Base-by-base conservation (phyloP, 2,888 invertebrate species). In the Cyaniris semiargus region DNA sequence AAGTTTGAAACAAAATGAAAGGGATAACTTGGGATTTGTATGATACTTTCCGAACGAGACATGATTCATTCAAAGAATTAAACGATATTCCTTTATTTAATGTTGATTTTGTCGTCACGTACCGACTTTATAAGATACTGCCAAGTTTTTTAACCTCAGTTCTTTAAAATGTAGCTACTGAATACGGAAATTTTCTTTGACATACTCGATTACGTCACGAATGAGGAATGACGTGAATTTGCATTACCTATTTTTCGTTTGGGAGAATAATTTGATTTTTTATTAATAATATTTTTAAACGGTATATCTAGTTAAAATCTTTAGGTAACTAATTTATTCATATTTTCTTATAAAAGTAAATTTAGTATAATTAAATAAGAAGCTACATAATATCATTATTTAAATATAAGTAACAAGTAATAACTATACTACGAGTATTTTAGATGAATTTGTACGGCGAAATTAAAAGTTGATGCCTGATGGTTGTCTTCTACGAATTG, bases 21-120 rank as follows among this genome's bases (percentile, higher is more conserved):
- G 71, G 71, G 71, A 71, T 71, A 71, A 71, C 71, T 38, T 21
- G 71, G 38, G 38, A 21, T 38, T 71, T 71, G 71, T 71, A 21
- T 71, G 71, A 71, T 71, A 71, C 71, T 71, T 71, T 71, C 38
- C 31, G 71, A 71, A 38, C 38, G 71, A 34, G 71, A 71, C 71
- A 71, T 71, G 71, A 71, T 71, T 71, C 38, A 71, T 71, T 71
- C 71, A 71, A 38, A 71, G 71, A 71, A 71, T 71, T 71, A 71
- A 71, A 71, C 71, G 38, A 71, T 71, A 38, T 71, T 71, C 38
- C 71, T 71, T 71, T 71, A 71, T 71, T 71, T 71, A 71, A 71
- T 38, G 71, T 71, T 38, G 38, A 71, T 71, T 71, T 71, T 71
- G 71, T 38, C 71, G 38, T 71, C 71, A 71, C 71, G 71, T 71